These are phyloP conservation scores for Catharus bicknelli DNA, from an alignment of 2,113 vertebrate genomes.

Conservation along the genomic window DNA sequence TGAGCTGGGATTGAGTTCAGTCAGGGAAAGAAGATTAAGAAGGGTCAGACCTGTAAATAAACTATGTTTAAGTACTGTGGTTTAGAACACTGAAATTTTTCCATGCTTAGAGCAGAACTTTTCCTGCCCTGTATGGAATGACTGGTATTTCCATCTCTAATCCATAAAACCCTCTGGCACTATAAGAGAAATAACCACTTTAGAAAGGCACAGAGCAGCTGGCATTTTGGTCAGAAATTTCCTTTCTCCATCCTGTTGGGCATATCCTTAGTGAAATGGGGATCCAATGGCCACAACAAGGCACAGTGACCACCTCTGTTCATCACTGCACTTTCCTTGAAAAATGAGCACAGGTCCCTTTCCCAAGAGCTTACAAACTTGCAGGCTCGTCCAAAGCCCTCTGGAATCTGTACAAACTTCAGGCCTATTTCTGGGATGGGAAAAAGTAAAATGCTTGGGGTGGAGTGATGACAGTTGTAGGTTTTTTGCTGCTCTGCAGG, in stretches of 20 bases:
- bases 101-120: neutral
- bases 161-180: slow-evolving; percentile 17
- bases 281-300: neutral
- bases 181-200: slow-evolving; percentile 2
- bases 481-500: neutral
- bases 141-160: slow-evolving; percentile 50
- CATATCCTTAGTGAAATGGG: neutral
- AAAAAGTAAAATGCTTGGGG: neutral
- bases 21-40: neutral
- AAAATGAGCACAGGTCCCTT: neutral
- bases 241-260: neutral
- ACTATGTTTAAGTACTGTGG: neutral
- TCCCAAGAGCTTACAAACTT: neutral
- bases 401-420: neutral
- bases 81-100: slow-evolving; percentile 38
- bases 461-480: neutral
- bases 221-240: neutral
- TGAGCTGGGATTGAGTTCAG: neutral
- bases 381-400: neutral
- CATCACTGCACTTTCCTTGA: neutral
- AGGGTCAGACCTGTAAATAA: neutral
- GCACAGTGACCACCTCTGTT: neutral
- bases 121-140: neutral
- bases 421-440: neutral
- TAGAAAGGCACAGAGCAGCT: neutral